These are phyloP conservation scores for Palythoa grandis DNA, from an alignment of 92 coral and sea anemone species.

Conservation along the genomic window DNA sequence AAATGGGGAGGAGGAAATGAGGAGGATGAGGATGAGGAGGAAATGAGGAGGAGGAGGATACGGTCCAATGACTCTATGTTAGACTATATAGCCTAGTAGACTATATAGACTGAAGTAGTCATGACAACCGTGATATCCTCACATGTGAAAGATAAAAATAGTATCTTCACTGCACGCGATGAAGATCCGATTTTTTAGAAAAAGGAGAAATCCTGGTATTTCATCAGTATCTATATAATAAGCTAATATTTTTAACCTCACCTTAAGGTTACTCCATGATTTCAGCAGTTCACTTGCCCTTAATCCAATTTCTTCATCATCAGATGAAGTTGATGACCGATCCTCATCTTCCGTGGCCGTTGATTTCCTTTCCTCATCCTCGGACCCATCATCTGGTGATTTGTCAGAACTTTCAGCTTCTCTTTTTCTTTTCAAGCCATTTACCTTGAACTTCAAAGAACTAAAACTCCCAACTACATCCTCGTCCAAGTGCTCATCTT, in stretches of 20 bases:
- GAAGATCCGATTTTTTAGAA: too few species aligned
- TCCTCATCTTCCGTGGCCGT: conserved; percentile 74
- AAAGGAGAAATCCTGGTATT: too few species aligned
- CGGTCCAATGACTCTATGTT: too few species aligned
- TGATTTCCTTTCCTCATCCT: conserved; percentile 75
- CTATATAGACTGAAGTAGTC: too few species aligned
- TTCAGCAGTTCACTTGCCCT: conserved; percentile 84
- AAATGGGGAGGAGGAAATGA: too few species aligned
- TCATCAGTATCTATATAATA: too few species aligned
- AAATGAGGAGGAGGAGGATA: too few species aligned
- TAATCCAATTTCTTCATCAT: conserved; percentile 63
- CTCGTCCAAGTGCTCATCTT: conserved; percentile 67
- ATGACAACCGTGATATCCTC: too few species aligned
- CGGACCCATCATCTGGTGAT: conserved; percentile 88
- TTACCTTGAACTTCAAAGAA: conserved; percentile 30
- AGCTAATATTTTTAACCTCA: conserved; percentile 1
- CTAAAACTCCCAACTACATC: conserved; percentile 64
- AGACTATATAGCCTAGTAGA: too few species aligned
- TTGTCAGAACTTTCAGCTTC: conserved; percentile 61
- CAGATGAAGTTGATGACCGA: conserved; percentile 57
- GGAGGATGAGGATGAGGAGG: too few species aligned
- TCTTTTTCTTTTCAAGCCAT: conserved; percentile 36
- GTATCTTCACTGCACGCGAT: too few species aligned
- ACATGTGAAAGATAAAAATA: too few species aligned
- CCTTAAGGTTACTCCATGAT: conserved; percentile 91